Evolutionary conservation across 2,797 vertebrate genomes (phyloP).

Genomic region (Pseudomugil gertrudae): DNA sequence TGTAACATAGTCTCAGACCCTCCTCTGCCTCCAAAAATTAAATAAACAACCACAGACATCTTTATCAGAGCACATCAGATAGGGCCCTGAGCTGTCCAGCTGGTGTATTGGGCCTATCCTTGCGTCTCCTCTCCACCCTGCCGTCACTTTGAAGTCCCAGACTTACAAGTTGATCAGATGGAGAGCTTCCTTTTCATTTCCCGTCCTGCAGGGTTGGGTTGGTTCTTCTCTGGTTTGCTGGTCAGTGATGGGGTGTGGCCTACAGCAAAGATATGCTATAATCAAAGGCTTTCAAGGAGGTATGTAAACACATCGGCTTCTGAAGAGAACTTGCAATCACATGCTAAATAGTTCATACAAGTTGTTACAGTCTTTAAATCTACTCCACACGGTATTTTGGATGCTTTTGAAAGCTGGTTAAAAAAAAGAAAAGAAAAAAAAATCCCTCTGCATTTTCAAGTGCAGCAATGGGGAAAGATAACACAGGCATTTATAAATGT

Average conservation of each 20-base stretch:
- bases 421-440: background rate
- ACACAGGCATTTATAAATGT: constrained; percentile 74
- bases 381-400: background rate
- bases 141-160: constrained; percentile 78
- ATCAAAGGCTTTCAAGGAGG: constrained; percentile 77
- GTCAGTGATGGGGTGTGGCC: constrained; percentile 74
- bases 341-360: constrained; percentile 17
- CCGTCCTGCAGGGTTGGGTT: constrained; percentile 75
- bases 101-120: constrained; percentile 65
- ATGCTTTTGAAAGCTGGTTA: constrained; percentile 7
- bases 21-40: constrained; percentile 28
- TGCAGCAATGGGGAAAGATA: constrained; percentile 38
- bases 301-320: constrained; percentile 78
- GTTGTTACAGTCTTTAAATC: constrained; percentile 17
- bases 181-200: constrained; percentile 80
- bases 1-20: constrained; percentile 28
- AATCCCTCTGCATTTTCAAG: constrained; percentile 10
- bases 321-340: constrained; percentile 41
- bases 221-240: constrained; percentile 50
- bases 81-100: constrained; percentile 47
- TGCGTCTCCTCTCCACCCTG: constrained; percentile 72
- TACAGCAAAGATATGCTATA: constrained; percentile 76
- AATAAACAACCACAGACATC: constrained; percentile 70
- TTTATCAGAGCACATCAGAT: constrained; percentile 76
- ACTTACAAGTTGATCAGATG: constrained; percentile 79